Conservation (phyloP, 2,113 vertebrate species). For the Podarcis muralis region DNA sequence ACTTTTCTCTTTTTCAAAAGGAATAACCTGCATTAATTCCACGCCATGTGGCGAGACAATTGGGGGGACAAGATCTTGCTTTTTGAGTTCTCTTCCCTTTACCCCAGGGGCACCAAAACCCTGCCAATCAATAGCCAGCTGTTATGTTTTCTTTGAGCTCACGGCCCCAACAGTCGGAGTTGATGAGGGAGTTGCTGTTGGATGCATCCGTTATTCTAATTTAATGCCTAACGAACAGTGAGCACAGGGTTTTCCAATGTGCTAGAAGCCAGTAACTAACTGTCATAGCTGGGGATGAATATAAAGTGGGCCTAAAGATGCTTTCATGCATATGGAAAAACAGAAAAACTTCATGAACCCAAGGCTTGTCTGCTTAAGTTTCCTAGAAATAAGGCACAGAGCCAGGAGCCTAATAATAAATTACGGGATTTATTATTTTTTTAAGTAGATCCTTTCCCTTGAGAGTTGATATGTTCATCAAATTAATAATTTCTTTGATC, state of each 20-base stretch:
- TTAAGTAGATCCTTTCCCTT: not conserved
- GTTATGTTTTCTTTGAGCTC: not conserved
- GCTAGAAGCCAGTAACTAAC: not conserved
- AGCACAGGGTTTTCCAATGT: not conserved
- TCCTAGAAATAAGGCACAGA: not conserved
- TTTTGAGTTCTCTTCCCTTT: not conserved
- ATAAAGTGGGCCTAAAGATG: constrained; percentile 1
- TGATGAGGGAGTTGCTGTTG: not conserved
- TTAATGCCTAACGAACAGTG: not conserved
- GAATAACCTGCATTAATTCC: not conserved
- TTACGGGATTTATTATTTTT: not conserved
- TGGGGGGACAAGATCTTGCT: not conserved
- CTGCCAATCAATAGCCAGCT: not conserved
- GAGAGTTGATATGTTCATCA: constrained; percentile 26
- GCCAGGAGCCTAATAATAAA: not conserved
- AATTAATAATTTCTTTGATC: constrained; percentile 33
- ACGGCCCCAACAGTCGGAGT: not conserved
- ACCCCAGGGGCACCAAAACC: accelerated
- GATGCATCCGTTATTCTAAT: not conserved
- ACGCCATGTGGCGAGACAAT: not conserved
- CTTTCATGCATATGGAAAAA: not conserved
- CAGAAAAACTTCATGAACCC: not conserved
- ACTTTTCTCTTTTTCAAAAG: not conserved
- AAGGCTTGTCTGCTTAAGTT: not conserved
- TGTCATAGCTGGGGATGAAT: not conserved